Base-by-base conservation (phyloP, 2,888 invertebrate species). In the Agrochola lota region DNA sequence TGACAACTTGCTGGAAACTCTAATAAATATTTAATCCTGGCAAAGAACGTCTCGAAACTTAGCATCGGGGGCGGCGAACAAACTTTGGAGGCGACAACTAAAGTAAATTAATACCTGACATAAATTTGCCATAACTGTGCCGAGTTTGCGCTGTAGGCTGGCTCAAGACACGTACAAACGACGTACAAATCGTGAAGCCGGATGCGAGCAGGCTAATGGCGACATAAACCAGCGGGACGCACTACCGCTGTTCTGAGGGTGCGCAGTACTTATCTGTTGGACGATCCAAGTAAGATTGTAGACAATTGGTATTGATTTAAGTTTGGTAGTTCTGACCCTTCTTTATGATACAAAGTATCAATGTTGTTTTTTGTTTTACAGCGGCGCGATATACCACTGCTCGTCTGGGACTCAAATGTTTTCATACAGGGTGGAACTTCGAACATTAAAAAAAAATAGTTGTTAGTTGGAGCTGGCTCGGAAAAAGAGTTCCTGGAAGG, bases 51-150 rank as follows among this genome's bases (percentile, higher is more conserved):
- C 91, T 89, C 84, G 87, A 91, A 92, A 93, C 92, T 94, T 91
- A 89, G 80, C 91, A 90, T 89, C 90, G 87, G 86, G 89, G 88
- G 90, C 88, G 88, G 91, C 91, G 92, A 92, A 91, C 85, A 88
- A 94, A 95, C 94, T 95, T 94, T 89, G 90, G 85, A 91, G 89
- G 93, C 93, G 92, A 94, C 95, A 94, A 95, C 95, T 94, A 94
- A 93, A 94, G 93, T 96, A 95, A 96, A 96, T 96, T 96, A 96
- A 96, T 96, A 95, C 95, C 96, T 95, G 96, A 95, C 96, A 96
- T 96, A 95, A 96, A 96, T 96, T 96, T 96, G 96, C 96, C 96
- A 96, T 96, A 95, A 95, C 94, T 94, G 92, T 90, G 91, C 91
- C 85, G 94, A 95, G 94, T 95, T 95, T 93, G 93, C 91, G 88